Base-by-base conservation (phyloP, 2,113 vertebrate species). In the Apaloderma vittatum region DNA sequence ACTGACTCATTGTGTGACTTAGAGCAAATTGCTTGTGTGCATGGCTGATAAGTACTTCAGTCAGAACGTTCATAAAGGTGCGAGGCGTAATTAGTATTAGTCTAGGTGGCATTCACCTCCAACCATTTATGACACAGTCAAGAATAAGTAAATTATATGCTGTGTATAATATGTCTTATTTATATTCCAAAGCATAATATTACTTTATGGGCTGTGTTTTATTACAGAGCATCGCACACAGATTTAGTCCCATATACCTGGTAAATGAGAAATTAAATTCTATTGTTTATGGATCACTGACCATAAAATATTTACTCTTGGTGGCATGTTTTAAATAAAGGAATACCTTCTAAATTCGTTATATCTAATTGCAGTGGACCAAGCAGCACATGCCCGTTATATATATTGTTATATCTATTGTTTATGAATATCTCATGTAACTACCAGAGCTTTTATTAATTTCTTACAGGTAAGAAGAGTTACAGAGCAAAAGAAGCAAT, bases 1-100 rank as follows among this genome's bases (percentile, higher is more conserved):
- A 40, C 82, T 91, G 95, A 91, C 86, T 90, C 92, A 90, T 63
- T 90, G 82, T 79, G 93, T 86, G 75, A 66, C 82, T 80, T 63
- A 40, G 51, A 79, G 78, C 75, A 96, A 96, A 93, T 80, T 86
- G 51, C 74, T 85, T 90, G 62, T 94, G 74, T 93, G 67, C 63
- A 5, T 34, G 81, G 67, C 79, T 90, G 85, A 46, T 88, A 96
- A 93, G 70, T 95, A 30, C 68, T 86, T 67, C 43, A 45, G 55
- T 67, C 70, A 67, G 82, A n/a, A 62, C 5, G 14, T 73, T 92
- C 85, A 70, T 67, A 52, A 90, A 86, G 72, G 67, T 88, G 63
- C 67, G 66, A 86, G 63, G 78, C 71, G 48, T 94, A 91, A 96
- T 90, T 94, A 74, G 52, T 74, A 71, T 79, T 77, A 59, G 90